Evolutionary conservation across 2,888 invertebrate species (phyloP), one percentile per base, ranked within the genome.

Genomic region (Trissolcus japonicus): DNA sequence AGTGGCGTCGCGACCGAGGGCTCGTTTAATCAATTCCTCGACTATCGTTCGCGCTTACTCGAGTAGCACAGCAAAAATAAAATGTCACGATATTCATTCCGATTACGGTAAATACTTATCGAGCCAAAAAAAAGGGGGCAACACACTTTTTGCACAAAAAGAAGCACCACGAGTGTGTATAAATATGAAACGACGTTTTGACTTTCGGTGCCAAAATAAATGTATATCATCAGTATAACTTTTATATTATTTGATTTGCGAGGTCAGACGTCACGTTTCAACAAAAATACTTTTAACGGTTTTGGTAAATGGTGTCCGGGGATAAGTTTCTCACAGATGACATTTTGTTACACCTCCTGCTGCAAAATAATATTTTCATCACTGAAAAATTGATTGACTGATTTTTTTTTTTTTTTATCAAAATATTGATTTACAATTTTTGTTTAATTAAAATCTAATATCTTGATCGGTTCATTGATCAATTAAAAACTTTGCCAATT

Each of bases 1-100:
- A 88, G 82, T 85, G 86, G 86, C 88, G 88, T 85, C 87, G 86
- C 82, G 84, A 82, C 81, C 81, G 83, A 84, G 84, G 86, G 86
- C 82, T 85, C 73, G 74, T 78, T 78, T 78, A 78, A 78, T 78
- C 78, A 78, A 78, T 78, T 78, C 73, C 78, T 69, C 69, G 65
- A 78, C 73, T 74, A 78, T 74, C 69, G 73, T 65, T 69, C 62
- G 73, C 73, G 73, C 68, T 78, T 65, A 69, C 69, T 65, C 75
- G 75, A 69, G 75, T 68, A 75, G 65, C 69, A 9, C 54, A 63
- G 75, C 21, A 65, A 75, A 69, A 75, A 75, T 65, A 75, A 75
- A 69, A 68, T 60, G 63, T 65, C 75, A 69, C 69, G 75, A 75
- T 75, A 65, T 67, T 67, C 65, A 55, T 67, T 67, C 62, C 67